phyloP scores from a whole-genome alignment of 1,140 invertebrate genomes.

The Epicauta chinensis region DNA sequence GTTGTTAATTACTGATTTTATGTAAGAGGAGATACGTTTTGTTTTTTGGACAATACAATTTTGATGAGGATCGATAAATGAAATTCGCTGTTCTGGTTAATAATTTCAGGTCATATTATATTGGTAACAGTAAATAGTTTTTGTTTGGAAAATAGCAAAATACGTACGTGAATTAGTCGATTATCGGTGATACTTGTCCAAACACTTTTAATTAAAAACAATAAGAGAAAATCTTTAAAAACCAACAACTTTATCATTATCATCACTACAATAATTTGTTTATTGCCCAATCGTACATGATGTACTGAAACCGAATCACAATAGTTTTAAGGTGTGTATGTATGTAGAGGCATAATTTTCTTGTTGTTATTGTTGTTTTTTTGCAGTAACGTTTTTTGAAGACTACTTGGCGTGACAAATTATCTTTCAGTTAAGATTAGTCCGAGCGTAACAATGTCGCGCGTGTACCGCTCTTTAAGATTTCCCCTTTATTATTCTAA shows the following conservation, averaged over 20 bases:
- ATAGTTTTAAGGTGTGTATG: constrained; percentile 5
- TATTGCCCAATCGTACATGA: no score
- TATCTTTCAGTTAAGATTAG: constrained; percentile 33
- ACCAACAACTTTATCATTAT: no score
- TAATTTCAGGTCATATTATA: constrained; percentile 31
- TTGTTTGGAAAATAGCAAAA: constrained; percentile 20
- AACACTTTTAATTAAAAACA: neutral
- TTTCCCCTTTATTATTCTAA: no score
- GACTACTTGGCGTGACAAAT: constrained; percentile 39
- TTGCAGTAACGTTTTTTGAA: constrained; percentile 16
- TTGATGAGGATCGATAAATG: no score
- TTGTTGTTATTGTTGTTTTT: constrained; percentile 24
- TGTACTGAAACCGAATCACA: constrained; percentile 1
- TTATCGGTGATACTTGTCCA: neutral
- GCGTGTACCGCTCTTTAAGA: neutral
- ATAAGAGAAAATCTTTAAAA: neutral
- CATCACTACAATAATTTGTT: no score
- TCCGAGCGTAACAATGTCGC: constrained; percentile 12
- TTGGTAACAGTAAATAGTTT: constrained; percentile 24
- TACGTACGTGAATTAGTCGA: constrained; percentile 4
- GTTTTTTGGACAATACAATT: no score
- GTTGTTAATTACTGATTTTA: constrained; percentile 16
- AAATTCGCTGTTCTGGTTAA: constrained; percentile 29
- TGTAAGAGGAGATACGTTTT: no score
- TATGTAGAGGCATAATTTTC: constrained; percentile 7